phyloP scores from a whole-genome alignment of 1,140 invertebrate species.

The Lysiphlebus fabarum region DNA sequence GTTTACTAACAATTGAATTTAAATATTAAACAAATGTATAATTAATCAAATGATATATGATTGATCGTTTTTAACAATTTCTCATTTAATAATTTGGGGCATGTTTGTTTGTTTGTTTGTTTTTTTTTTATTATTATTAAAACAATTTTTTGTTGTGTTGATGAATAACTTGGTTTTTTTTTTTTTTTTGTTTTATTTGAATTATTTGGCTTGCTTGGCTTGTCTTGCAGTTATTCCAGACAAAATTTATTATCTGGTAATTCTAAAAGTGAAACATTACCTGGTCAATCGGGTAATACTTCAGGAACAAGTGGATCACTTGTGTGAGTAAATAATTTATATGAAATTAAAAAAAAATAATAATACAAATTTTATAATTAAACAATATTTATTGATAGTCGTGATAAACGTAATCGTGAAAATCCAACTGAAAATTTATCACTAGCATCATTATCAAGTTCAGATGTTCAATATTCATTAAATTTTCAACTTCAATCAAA shows the following conservation, averaged over 20 bases:
- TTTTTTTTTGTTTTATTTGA: neutral
- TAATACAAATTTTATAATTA: neutral
- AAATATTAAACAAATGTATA: too few species aligned
- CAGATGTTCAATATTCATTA: constrained; percentile 40
- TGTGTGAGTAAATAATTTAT: constrained; percentile 30
- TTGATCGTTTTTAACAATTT: too few species aligned
- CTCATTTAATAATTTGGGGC: too few species aligned
- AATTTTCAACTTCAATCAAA: constrained; percentile 41
- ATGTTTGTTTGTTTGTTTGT: too few species aligned
- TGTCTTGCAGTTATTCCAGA: constrained; percentile 70
- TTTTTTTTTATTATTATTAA: neutral
- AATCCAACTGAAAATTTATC: constrained; percentile 39
- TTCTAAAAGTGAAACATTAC: constrained; percentile 57
- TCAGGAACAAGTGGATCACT: constrained; percentile 29
- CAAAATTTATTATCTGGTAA: constrained; percentile 78
- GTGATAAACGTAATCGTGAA: constrained; percentile 46
- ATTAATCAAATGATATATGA: too few species aligned
- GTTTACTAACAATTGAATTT: too few species aligned
- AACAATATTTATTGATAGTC: constrained; percentile 12
- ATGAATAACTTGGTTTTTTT: neutral
- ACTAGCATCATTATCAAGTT: constrained; percentile 27
- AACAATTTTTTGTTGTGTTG: neutral
- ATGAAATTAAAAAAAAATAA: neutral
- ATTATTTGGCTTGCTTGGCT: constrained; percentile 17
- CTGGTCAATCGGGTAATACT: constrained; percentile 31